Evolutionary conservation across 2,113 vertebrate genomes (phyloP), one percentile per base, ranked within the genome.

Genomic region (Theristicus caerulescens): DNA sequence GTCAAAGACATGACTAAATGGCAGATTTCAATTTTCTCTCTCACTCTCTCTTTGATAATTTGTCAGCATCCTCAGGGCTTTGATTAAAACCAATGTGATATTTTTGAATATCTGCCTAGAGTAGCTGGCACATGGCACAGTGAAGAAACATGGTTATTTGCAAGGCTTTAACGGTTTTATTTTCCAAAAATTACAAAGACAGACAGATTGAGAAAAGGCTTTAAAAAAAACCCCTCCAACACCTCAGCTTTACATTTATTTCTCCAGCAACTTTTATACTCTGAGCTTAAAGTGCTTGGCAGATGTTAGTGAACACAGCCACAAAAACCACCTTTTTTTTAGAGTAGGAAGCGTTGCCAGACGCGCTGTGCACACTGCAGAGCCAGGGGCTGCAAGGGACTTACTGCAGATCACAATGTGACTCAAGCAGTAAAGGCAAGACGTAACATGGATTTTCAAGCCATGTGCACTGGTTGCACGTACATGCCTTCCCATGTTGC

Each of bases 71-170:
- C 93, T 96, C 66, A 0, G 92, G 94, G 94, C 76, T 90, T 95
- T 93, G 94, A 91, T 91, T 94, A 94, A 95, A 95, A 90, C 78
- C 79, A 77, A 87, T 62, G 94, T 93, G 94, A 79, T 94, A 91
- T 92, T 96, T 95, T 95, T 93, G 77, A 96, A 49, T 93, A 73
- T 90, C 85, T 94, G 96, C 97, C 94, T 96, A 32, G 86, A 96
- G 90, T 92, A 84, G 84, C 74, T 95, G 96, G 92, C 94, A 79
- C 87, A 66, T 25, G 87, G 93, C 85, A 49, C 16, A 10, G 57
- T 9, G 31, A 86, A 86, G 79, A 82, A 91, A 34, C 11, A 16
- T n/a, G 78, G 82, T 58, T 71, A 59, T 86, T 93, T 93, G 73
- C 86, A 59, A 89, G 80, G 78, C 76, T 92, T 97, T 82, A 95